Evolutionary conservation across 2,113 vertebrate genomes (phyloP).

Genomic region (Burhinus oedicnemus): DNA sequence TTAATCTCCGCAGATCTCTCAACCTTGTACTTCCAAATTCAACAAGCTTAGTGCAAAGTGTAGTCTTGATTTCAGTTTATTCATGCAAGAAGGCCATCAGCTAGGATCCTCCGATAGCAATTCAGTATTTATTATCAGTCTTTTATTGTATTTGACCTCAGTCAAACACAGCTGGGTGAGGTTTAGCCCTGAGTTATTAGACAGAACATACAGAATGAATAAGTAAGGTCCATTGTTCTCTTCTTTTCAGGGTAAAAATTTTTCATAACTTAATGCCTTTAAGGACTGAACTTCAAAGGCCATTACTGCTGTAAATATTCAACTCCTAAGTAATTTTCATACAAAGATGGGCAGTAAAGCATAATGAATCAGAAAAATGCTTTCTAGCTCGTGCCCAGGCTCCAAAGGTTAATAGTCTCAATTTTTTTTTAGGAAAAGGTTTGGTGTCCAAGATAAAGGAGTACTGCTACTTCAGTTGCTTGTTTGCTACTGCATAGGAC

Average conservation of each 20-base stretch:
- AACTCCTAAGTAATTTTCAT: slow-evolving; percentile 55
- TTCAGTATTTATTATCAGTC: slow-evolving; percentile 54
- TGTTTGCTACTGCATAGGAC: background rate
- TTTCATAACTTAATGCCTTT: slow-evolving; percentile 57
- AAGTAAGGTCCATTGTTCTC: slow-evolving; percentile 50
- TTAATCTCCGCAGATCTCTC: background rate
- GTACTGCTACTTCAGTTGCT: background rate
- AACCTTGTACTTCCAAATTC: slow-evolving; percentile 16
- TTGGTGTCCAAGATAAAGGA: background rate
- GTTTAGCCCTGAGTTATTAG: slow-evolving; percentile 19
- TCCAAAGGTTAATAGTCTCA: background rate
- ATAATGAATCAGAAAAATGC: background rate
- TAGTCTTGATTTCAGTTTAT: slow-evolving; percentile 10
- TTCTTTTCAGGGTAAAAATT: slow-evolving; percentile 53
- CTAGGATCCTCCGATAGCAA: background rate
- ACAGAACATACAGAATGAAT: slow-evolving; percentile 4
- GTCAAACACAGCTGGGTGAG: slow-evolving; percentile 18
- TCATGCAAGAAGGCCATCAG: background rate
- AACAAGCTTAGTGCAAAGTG: background rate
- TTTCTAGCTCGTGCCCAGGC: background rate
- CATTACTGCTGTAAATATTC: slow-evolving; percentile 60
- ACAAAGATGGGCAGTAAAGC: background rate
- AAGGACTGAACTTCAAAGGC: slow-evolving; percentile 52
- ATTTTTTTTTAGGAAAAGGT: background rate
- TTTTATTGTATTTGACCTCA: slow-evolving; percentile 45